phyloP scores from a whole-genome alignment of 2,888 invertebrate species.

The Tipula vernalis region DNA sequence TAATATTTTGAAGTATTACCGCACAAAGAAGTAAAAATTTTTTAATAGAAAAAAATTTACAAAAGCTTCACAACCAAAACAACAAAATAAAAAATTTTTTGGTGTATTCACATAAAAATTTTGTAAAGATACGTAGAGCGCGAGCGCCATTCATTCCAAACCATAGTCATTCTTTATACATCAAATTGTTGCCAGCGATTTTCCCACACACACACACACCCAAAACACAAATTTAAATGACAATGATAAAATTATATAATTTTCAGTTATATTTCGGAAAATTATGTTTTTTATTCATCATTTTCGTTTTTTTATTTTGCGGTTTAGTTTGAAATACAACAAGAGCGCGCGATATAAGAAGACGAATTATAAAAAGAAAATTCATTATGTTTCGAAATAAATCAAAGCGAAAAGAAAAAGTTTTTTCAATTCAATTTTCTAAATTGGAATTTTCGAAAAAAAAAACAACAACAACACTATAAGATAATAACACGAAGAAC shows the following conservation, averaged over 20 bases:
- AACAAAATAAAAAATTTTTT: background rate
- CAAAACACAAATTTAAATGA: background rate
- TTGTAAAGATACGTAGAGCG: background rate
- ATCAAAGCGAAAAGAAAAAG: background rate
- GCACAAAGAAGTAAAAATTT: background rate
- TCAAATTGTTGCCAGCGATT: background rate
- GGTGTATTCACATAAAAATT: no score
- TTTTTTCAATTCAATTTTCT: background rate
- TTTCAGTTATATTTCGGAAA: background rate
- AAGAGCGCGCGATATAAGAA: background rate
- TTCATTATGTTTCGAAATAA: background rate
- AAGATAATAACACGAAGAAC: background rate
- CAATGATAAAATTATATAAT: background rate
- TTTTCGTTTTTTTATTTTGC: background rate
- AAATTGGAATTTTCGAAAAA: background rate
- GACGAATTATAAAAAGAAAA: background rate
- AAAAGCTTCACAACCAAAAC: background rate
- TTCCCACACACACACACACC: background rate
- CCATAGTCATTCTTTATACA: background rate
- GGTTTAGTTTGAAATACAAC: background rate
- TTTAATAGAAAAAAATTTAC: background rate
- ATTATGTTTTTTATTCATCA: background rate
- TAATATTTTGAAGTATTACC: background rate
- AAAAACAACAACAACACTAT: background rate
- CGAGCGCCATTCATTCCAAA: background rate